Evolutionary conservation across 92 coral and sea anemone genomes (phyloP).

Genomic region (Epizoanthus scotinus): DNA sequence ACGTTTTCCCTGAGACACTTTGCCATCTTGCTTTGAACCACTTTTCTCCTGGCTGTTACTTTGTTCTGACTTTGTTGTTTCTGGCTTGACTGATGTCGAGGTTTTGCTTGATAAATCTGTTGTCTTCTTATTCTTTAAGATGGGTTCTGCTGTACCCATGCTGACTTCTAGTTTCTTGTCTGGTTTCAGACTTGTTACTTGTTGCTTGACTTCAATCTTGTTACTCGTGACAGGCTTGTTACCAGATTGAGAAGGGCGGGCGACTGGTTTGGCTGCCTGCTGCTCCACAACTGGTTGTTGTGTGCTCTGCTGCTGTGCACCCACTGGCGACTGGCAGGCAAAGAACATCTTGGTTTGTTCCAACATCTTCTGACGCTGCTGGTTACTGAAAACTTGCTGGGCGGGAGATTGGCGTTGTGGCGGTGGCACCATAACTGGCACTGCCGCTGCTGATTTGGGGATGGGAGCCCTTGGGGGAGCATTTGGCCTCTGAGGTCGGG

Average conservation of each 20-base stretch:
- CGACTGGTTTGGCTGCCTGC: not conserved
- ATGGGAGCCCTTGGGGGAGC: constrained; percentile 54
- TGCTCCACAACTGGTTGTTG: constrained; percentile 24
- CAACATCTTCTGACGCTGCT: constrained; percentile 93
- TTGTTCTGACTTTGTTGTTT: constrained; percentile 58
- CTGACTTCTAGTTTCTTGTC: constrained; percentile 33
- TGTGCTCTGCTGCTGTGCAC: constrained; percentile 10
- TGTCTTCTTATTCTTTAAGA: constrained; percentile 31
- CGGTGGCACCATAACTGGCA: constrained; percentile 53
- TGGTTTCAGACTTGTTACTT: constrained; percentile 28
- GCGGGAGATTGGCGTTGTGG: constrained; percentile 50
- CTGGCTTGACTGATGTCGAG: constrained; percentile 67
- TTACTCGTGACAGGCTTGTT: constrained; percentile 14
- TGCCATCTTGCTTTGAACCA: constrained; percentile 63
- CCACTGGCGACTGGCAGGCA: constrained; percentile 52
- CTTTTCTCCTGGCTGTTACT: constrained; percentile 58
- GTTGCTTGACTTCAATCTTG: constrained; percentile 32
- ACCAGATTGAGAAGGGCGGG: not conserved
- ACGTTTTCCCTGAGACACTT: constrained; percentile 48
- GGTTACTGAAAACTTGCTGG: constrained; percentile 69
- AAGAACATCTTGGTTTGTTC: constrained; percentile 81
- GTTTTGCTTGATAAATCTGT: constrained; percentile 23
- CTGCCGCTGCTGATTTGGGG: constrained; percentile 57
- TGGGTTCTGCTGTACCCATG: constrained; percentile 32
- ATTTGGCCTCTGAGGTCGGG: constrained; percentile 67